Evolutionary conservation across 2,113 vertebrate species (phyloP), one percentile per base, ranked within the genome.

Genomic region (Sylvia atricapilla): DNA sequence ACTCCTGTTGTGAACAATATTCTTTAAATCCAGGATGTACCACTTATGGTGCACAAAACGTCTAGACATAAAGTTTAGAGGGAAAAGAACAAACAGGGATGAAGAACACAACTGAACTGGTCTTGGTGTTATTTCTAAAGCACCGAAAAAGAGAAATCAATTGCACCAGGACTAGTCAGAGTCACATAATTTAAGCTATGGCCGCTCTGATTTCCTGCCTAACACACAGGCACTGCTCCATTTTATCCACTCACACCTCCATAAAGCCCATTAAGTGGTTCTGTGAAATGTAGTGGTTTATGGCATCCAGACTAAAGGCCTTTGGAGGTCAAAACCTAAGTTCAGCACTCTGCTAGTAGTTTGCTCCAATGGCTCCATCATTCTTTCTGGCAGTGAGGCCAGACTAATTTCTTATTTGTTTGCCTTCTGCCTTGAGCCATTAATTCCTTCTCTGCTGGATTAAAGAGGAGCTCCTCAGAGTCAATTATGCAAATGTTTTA

Each of bases 391-490:
- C 86, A 91, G 81, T 5, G 8, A 90, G 84, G 89, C 80, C 84
- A 93, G 73, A n/a, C 80, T 87, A 90, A 90, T 95, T 88, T 94
- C 94, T 95, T 88, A 92, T 49, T 87, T 95, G 90, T 95, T 95
- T 89, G 69, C 77, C 64, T 96, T 87, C 80, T 72, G 95, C 91
- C 95, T 89, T 84, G 69, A 97, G 94, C 84, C 91, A 95, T 89
- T 95, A 93, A 92, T 95, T 97, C 86, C 64, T 84, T 47, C 94
- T 87, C 80, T 39, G 58, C 49, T 73, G 92, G 85, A 91, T 93
- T 93, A 95, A 90, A 74, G 83, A 94, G 60, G 18, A 92, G 86
- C n/a, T 94, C 73, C 73, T 93, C 35, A 10, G 55, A 77, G 85
- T 85, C 90, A 88, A 24, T 93, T 87, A 92, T 24, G 68, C 44